These are phyloP conservation scores for human (Homo sapiens) DNA, from an alignment of 2,113 vertebrate species.

Conservation along the genomic window DNA sequence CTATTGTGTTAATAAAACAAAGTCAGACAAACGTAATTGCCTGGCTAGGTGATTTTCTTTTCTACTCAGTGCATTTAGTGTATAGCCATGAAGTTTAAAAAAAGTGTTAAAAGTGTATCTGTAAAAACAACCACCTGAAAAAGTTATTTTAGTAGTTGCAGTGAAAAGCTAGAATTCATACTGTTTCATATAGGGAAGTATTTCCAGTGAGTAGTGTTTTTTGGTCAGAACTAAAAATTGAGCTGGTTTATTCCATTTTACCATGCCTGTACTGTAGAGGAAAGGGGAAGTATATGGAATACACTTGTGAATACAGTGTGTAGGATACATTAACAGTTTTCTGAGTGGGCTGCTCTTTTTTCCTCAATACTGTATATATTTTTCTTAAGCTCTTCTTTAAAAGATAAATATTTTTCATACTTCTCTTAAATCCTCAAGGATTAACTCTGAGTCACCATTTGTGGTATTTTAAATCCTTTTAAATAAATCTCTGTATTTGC, in stretches of 20 bases:
- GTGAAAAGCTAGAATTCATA: background rate
- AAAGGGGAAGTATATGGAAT: background rate
- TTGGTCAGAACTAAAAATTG: background rate
- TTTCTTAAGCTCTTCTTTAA: slow-evolving; percentile 15
- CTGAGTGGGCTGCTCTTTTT: background rate
- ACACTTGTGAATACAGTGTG: background rate
- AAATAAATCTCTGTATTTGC: slow-evolving; percentile 42
- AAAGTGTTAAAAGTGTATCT: background rate
- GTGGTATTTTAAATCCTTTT: slow-evolving; percentile 19
- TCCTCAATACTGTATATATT: background rate
- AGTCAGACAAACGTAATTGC: background rate
- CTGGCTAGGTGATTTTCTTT: background rate
- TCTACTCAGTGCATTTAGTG: background rate
- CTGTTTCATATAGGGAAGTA: background rate
- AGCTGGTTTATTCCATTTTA: background rate
- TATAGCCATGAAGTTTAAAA: background rate
- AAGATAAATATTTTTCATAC: slow-evolving; percentile 25
- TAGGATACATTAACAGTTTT: background rate
- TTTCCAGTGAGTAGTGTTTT: background rate
- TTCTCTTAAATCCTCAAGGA: background rate
- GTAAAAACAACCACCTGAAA: background rate
- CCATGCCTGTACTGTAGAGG: background rate
- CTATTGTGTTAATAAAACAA: slow-evolving; percentile 23
- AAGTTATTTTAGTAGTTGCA: background rate
- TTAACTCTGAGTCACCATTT: slow-evolving; percentile 17